A percentile compares a stretch with the other conserved stretches of the same genome.
Conservation (phyloP, 2,797 vertebrate genomes). For the Catostomus latipinnis region DNA sequence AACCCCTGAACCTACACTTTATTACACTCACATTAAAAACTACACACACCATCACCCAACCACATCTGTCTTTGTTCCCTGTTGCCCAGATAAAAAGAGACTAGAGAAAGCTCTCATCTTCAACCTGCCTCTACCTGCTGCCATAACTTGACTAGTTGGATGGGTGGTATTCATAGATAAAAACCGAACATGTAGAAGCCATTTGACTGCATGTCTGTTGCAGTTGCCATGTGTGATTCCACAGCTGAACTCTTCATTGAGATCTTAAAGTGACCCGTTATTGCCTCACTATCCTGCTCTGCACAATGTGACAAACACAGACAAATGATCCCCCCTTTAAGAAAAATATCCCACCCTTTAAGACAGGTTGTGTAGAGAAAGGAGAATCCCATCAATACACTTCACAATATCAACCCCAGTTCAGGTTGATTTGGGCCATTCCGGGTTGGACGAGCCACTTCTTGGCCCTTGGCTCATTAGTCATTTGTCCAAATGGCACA, state of each 20-base stretch:
- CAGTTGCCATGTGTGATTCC: neutral
- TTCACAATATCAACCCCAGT: constrained; percentile 5
- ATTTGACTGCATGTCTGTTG: neutral
- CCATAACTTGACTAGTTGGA: neutral
- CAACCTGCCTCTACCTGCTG: neutral
- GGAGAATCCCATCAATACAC: constrained; percentile 19
- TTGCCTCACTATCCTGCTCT: constrained; percentile 4
- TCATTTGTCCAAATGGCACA: constrained; percentile 22
- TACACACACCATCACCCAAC: too few species aligned
- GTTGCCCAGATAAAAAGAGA: too few species aligned
- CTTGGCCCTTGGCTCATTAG: constrained; percentile 4
- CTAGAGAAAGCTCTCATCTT: neutral
- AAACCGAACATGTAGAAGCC: neutral
- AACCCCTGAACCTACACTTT: too few species aligned
- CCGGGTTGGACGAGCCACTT: neutral
- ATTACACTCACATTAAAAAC: too few species aligned
- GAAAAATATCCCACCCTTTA: constrained; percentile 12
- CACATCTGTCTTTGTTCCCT: too few species aligned
- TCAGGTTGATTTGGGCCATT: constrained; percentile 10
- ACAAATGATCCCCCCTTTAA: constrained; percentile 13
- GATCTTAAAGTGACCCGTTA: neutral
- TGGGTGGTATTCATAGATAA: neutral
- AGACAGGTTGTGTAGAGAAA: neutral
- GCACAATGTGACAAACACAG: neutral
- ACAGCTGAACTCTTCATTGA: constrained; percentile 3